These are phyloP conservation scores for Carassius carassius DNA, from an alignment of 2,113 vertebrate genomes.

Conservation along the genomic window DNA sequence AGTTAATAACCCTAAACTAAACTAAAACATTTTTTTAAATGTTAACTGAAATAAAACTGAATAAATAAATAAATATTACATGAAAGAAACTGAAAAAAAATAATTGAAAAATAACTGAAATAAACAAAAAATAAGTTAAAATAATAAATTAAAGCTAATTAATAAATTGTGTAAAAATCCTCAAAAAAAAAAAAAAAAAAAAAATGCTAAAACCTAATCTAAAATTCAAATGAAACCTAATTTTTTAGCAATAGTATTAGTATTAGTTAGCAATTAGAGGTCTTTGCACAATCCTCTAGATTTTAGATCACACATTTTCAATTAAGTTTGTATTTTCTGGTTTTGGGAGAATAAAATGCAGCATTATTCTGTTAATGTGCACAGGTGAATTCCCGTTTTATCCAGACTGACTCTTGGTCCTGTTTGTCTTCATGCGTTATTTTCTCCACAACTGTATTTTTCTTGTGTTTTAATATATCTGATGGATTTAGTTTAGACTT, in stretches of 20 bases:
- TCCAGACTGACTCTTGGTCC: conserved; percentile 20
- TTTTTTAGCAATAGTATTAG: not conserved
- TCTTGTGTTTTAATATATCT: conserved; percentile 65
- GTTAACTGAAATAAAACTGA: not conserved
- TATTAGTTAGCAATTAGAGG: no score
- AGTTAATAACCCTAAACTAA: not conserved
- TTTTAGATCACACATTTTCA: not conserved
- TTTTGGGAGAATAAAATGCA: not conserved
- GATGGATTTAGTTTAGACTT: conserved; percentile 63
- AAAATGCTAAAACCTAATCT: not conserved
- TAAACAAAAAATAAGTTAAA: not conserved
- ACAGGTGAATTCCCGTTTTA: conserved; percentile 7
- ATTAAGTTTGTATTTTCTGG: not conserved
- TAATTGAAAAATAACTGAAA: not conserved
- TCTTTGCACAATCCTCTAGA: no score
- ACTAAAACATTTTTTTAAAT: not conserved
- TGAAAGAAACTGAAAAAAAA: not conserved
- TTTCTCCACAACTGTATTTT: conserved; percentile 30
- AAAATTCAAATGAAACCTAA: not conserved
- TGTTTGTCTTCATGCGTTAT: conserved; percentile 25
- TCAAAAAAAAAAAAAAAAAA: no score
- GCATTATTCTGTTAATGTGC: conserved; percentile 11
- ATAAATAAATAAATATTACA: not conserved
- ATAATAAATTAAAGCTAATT: not conserved
- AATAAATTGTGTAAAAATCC: no score